These are phyloP conservation scores for Bembecia ichneumoniformis DNA, from an alignment of 2,888 invertebrate genomes.

Conservation along the genomic window DNA sequence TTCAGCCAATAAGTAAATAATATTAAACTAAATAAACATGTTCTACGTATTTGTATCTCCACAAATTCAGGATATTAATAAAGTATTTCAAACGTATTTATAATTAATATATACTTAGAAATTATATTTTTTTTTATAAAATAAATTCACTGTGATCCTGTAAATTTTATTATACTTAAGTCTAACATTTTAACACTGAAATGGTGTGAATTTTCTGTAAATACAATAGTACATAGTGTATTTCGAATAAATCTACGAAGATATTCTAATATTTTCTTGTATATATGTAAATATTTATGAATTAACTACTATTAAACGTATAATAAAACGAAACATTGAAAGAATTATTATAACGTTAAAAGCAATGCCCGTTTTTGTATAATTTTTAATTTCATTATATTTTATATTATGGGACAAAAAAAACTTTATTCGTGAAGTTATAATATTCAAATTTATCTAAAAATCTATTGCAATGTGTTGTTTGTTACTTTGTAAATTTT, in stretches of 20 bases:
- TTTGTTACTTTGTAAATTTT: slow-evolving; percentile 26
- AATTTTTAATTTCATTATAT: not conserved
- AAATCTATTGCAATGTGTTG: not conserved
- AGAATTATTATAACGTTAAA: slow-evolving; percentile 4
- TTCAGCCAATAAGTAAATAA: no score
- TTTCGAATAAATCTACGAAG: slow-evolving; percentile 12
- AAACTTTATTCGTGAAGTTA: not conserved
- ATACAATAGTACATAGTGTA: not conserved
- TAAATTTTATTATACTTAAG: slow-evolving; percentile 31
- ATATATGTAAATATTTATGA: slow-evolving; percentile 18
- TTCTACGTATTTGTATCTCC: no score
- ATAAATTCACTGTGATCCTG: slow-evolving; percentile 67
- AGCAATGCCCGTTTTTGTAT: not conserved
- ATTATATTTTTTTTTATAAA: not conserved
- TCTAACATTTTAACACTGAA: slow-evolving; percentile 25
- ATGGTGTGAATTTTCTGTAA: slow-evolving; percentile 8
- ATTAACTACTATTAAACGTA: slow-evolving; percentile 2
- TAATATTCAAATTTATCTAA: not conserved
- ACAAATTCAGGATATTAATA: no score
- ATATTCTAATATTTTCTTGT: slow-evolving; percentile 10
- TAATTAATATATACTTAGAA: no score
- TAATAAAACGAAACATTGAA: not conserved
- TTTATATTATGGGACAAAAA: not conserved
- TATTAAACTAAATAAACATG: no score
- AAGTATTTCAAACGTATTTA: no score